These are phyloP conservation scores for Anastatus disparis DNA, from an alignment of 1,140 invertebrate species.

Conservation along the genomic window DNA sequence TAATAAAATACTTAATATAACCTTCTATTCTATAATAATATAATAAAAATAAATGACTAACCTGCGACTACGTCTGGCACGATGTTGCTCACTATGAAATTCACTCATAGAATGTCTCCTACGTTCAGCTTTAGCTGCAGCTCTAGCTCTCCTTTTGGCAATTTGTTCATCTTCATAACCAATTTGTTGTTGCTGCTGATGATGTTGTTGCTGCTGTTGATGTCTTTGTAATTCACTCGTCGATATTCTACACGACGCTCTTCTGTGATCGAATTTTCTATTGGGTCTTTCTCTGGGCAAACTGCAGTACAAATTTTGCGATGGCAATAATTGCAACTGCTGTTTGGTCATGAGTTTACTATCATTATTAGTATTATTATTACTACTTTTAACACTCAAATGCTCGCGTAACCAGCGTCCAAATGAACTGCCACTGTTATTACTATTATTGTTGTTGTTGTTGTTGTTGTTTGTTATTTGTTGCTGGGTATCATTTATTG, in stretches of 20 bases:
- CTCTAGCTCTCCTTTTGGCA: neutral
- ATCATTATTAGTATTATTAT: neutral
- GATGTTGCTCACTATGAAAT: constrained; percentile 13
- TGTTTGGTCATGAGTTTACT: neutral
- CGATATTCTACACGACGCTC: constrained; percentile 14
- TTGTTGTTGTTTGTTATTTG: no score
- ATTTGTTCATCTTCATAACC: neutral
- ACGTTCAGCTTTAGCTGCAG: constrained; percentile 2
- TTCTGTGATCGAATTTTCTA: constrained; percentile 1
- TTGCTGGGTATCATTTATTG: no score
- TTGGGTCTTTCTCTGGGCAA: constrained; percentile 19
- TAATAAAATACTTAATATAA: no score
- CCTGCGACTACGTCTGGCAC: constrained; percentile 21
- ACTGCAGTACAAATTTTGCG: constrained; percentile 37
- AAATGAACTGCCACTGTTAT: constrained; percentile 4
- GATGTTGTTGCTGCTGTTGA: no score
- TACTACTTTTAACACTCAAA: neutral
- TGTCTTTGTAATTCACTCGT: no score
- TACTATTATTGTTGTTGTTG: neutral
- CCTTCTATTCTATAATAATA: no score
- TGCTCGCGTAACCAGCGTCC: constrained; percentile 35
- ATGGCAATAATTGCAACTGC: neutral
- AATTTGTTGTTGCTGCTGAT: neutral
- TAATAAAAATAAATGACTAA: neutral
- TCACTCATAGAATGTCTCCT: constrained; percentile 41